Conservation (phyloP, 2,888 invertebrate species). For the Anticlea derivata region DNA sequence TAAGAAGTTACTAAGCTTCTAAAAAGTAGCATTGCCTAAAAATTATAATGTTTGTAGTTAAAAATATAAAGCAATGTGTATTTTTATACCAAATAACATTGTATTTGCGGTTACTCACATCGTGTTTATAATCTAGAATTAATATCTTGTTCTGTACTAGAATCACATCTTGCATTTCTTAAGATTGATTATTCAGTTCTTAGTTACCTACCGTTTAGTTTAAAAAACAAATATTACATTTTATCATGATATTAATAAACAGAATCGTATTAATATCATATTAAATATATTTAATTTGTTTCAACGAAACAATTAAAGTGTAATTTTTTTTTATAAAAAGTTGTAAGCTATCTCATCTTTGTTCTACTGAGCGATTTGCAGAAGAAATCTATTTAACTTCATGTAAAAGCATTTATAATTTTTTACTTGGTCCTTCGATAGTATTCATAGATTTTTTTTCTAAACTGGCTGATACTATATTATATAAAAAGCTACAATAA, state of each 20-base stretch:
- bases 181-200: slow-evolving; percentile 38
- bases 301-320: too few relatives aligned
- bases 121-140: slow-evolving; percentile 37
- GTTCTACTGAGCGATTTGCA: neutral
- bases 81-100: slow-evolving; percentile 66
- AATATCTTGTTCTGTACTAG: slow-evolving; percentile 32
- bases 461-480: slow-evolving; percentile 1
- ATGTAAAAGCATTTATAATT: slow-evolving; percentile 58
- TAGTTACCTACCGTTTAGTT: slow-evolving; percentile 36
- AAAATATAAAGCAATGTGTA: slow-evolving; percentile 49
- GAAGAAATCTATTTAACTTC: slow-evolving; percentile 30
- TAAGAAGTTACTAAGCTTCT: too few relatives aligned
- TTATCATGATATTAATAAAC: too few relatives aligned
- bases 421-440: slow-evolving; percentile 16
- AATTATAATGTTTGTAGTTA: slow-evolving; percentile 46
- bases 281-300: too few relatives aligned
- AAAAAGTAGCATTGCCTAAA: neutral
- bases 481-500: too few relatives aligned
- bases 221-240: too few relatives aligned
- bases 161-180: slow-evolving; percentile 43
- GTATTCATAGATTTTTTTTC: slow-evolving; percentile 8
- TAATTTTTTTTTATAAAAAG: too few relatives aligned
- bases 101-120: slow-evolving; percentile 37
- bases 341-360: neutral
- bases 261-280: neutral